Base-by-base conservation (phyloP, 2,113 vertebrate genomes). In the Cyrtonyx montezumae region DNA sequence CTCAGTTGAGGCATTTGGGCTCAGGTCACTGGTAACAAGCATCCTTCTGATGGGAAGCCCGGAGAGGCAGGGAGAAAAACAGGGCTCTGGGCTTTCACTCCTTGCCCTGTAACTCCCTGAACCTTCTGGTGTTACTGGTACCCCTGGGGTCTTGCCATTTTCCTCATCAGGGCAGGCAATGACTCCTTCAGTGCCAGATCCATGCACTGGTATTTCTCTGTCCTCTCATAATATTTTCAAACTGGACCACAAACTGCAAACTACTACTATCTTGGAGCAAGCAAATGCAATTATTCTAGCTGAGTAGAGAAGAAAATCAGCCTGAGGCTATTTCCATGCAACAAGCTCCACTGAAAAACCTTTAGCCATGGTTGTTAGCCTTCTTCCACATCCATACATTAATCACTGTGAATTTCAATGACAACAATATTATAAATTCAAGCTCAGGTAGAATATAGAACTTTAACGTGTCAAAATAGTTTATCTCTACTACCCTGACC, bases 191-290 rank as follows among this genome's bases (percentile, higher is more conserved):
- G 48, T 62, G 36, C 46, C 32, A 37, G 11, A 25, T 9, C 55
- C 7, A 2, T 4, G 9, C 20, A 5, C 1, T 8, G n/a, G 25
- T 28, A 55, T n/a, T 36, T 78, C 43, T 53, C 28, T 25, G 3
- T 37, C n/a, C 22, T 34, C 46, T 36, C 8, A 0, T 2, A 51
- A 49, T 18, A 4, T 36, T 46, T 61, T 28, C 22, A 61, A 23
- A 69, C 5, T 23, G 28, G 9, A 68, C 14, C 53, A 68, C 0
- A 0, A 32, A 56, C 26, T 9, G 10, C 56, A 30, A 66, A 28
- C 28, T 61, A 5, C 25, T 36, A 7, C 28, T 34, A 40, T 10
- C 43, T 49, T 28, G 16, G 30, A 36, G 58, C 23, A 79, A 79
- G 61, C 2, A 66, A 36, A 73, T 15, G 8, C 6, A 58, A 45